A percentile compares a stretch with the other conserved stretches of the same genome.
phyloP scores from a whole-genome alignment of 2,888 invertebrate species.

The Dryobotodes eremita region DNA sequence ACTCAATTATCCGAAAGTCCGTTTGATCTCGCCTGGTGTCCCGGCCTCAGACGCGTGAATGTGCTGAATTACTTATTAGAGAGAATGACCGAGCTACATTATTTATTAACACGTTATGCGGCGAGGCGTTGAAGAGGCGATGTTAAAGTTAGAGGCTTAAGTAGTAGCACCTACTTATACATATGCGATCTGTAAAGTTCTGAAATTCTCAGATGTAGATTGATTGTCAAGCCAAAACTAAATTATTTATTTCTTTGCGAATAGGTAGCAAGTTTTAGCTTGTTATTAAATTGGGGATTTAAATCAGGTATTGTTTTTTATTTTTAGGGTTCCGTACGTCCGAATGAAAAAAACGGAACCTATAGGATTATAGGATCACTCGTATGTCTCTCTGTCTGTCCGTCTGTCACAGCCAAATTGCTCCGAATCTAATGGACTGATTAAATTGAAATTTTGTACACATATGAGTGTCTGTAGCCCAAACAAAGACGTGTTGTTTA shows the following conservation, averaged over 20 bases:
- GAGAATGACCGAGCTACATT: not conserved
- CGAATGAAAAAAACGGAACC: not conserved
- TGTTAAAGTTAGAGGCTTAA: not conserved
- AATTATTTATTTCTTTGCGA: not conserved
- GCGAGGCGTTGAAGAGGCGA: not conserved
- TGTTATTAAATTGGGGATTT: not conserved
- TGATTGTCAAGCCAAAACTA: not conserved
- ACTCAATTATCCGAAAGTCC: constrained; percentile 12
- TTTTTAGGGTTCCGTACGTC: not conserved
- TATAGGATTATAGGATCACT: not conserved
- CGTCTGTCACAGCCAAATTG: not conserved
- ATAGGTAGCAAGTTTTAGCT: not conserved
- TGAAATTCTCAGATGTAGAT: not conserved
- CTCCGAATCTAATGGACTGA: not conserved
- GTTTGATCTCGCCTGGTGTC: constrained; percentile 7
- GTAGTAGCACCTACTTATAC: not conserved
- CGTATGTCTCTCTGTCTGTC: not conserved
- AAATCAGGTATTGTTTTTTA: not conserved
- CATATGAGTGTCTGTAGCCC: no score
- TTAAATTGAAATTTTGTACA: no score
- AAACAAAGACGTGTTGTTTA: no score
- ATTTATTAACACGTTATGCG: constrained; percentile 6
- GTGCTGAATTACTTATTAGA: constrained; percentile 32
- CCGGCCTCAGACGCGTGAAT: not conserved
- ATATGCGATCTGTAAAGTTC: not conserved